These are phyloP conservation scores for Bufotes viridis DNA, from an alignment of 2,797 vertebrate species.

Conservation along the genomic window DNA sequence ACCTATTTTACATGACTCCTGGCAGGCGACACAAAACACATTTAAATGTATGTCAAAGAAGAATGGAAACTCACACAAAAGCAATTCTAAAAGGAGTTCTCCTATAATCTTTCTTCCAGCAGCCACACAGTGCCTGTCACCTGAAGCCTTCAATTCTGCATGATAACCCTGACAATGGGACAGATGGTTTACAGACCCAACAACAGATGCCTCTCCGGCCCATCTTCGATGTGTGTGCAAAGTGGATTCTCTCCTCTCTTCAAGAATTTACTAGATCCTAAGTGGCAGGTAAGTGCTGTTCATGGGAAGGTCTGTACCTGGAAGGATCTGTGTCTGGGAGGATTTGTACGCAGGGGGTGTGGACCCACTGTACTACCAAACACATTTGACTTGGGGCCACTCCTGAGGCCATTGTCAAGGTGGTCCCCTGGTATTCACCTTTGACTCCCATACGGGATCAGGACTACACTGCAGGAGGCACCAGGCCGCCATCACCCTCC, in stretches of 20 bases:
- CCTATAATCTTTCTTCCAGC: not conserved
- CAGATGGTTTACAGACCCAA: not conserved
- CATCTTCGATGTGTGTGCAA: not conserved
- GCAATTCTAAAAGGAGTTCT: not conserved
- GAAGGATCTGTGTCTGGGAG: not conserved
- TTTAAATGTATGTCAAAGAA: conserved; percentile 26
- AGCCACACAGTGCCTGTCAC: not conserved
- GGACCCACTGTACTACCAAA: too few relatives aligned
- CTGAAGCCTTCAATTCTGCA: not conserved
- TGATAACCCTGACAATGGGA: not conserved
- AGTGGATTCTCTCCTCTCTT: not conserved
- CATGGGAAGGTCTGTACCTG: not conserved
- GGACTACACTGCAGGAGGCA: too few relatives aligned
- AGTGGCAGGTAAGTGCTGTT: not conserved
- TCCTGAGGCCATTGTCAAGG: too few relatives aligned
- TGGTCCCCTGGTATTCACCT: too few relatives aligned
- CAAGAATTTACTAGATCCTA: not conserved
- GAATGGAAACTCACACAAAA: not conserved
- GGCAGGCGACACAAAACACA: conserved; percentile 16
- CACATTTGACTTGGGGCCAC: too few relatives aligned
- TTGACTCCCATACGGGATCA: too few relatives aligned
- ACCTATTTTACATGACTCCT: conserved; percentile 11
- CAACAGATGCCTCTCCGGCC: not conserved
- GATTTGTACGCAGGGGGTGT: too few relatives aligned
- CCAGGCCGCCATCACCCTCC: not conserved